Base-by-base conservation (phyloP, 2,888 invertebrate genomes). In the Diarsia mendica region DNA sequence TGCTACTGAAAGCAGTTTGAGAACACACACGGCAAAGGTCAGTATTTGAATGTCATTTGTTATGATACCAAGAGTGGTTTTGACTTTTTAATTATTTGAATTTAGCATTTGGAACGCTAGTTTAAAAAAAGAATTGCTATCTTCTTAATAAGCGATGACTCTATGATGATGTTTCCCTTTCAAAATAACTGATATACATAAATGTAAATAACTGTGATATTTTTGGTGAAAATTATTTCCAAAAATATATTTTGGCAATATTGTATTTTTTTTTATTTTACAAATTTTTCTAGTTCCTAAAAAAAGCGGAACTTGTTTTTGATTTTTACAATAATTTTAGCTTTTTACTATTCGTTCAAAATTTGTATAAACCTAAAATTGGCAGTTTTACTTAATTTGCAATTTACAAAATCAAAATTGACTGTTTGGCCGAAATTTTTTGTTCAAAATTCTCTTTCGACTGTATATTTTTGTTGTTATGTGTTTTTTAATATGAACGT, bases 11-110 rank as follows among this genome's bases (percentile, higher is more conserved):
- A 99, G 99, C 94, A 99, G 99, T 94, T 97, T 99, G 88, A 97
- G 99, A 95, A 99, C 99, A 80, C 99, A 99, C 94, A 99, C 99
- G 90, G 98, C 99, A 94, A 99, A 99, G 99, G 99, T 99, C 97
- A 97, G 98, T 98, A 93, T 92, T 87, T 84, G 58, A 77, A n/a
- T 55, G 13, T 49, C 0, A 10, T 67, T 20, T 39, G 13, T 64
- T 23, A 44, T 11, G 23, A 20, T 28, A 18, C 39, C 51, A 18
- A 0, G 2, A 20, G 20, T 39, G 15, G 18, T 15, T 15, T 28
- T 15, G 1, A 49, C 5, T n/a, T 46, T 49, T 15, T 28, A 33
- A 18, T n/a, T 23, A 2, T 20, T 23, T 69, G n/a, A 44, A 51
- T 33, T 23, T 8, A 10, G 3, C 49, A 49, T 20, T 60, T 60